Percentiles rank a stretch among this genome's conserved stretches.
These are phyloP conservation scores for Glomeris maerens DNA, from an alignment of 1,140 invertebrate genomes.

Conservation along the genomic window DNA sequence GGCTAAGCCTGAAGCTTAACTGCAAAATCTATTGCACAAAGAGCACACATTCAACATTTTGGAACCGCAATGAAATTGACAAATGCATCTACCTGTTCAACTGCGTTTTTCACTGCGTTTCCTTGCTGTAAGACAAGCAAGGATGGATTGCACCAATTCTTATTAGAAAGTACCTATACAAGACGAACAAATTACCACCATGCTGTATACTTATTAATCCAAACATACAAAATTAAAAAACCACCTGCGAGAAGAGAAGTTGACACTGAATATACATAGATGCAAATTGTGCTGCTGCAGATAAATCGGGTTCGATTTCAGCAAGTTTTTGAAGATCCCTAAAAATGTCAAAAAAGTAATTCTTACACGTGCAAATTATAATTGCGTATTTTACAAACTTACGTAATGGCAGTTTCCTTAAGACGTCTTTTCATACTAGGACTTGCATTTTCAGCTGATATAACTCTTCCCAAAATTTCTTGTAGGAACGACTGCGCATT, in stretches of 20 bases:
- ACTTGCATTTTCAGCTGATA: conserved; percentile 13
- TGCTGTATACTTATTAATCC: background rate
- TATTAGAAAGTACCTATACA: conserved; percentile 18
- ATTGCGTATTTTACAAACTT: conserved; percentile 1
- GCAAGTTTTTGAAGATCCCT: conserved; percentile 42
- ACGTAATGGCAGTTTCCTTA: conserved; percentile 19
- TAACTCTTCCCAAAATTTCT: conserved; percentile 16
- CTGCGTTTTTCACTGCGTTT: conserved; percentile 37
- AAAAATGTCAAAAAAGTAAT: conserved; percentile 2
- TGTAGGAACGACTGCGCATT: conserved; percentile 18
- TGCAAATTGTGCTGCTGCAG: conserved; percentile 71
- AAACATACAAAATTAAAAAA: conserved; percentile 9
- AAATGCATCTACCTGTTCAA: conserved; percentile 29
- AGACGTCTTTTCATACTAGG: conserved; percentile 12
- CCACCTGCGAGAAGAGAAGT: conserved; percentile 32
- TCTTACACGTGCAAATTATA: too few relatives aligned
- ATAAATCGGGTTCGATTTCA: conserved; percentile 66
- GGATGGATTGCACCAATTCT: conserved; percentile 34
- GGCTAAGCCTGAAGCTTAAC: conserved; percentile 59
- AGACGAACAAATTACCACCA: background rate
- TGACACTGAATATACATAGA: conserved; percentile 55
- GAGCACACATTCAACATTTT: conserved; percentile 2
- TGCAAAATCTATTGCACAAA: conserved; percentile 23
- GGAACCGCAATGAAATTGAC: background rate
- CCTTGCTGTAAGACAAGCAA: conserved; percentile 35